Base-by-base conservation (phyloP, 2,113 vertebrate genomes). In the Ranitomeya imitator region DNA sequence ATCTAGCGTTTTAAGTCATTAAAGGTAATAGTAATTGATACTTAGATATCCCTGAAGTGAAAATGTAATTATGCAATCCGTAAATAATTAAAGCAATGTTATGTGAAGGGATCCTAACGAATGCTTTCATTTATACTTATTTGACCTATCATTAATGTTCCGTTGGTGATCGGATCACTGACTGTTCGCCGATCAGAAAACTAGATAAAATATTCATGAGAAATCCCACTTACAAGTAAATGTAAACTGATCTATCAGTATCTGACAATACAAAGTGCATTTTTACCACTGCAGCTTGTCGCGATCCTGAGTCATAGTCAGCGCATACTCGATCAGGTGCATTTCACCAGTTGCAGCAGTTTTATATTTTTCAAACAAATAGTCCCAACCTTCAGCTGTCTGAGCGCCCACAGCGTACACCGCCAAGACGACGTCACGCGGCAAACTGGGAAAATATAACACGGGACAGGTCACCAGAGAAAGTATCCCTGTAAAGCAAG, bases 311-410 rank as follows among this genome's bases (percentile, higher is more conserved):
- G 92, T 96, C 65, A 89, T 23, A 15, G 94, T 89, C 85, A 99
- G 94, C 0, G 96, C 96, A 0, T 79, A 19, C 91, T 97, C 96
- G 76, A 97, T 94, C 52, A 93, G 90, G 13, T 90, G 45, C 91
- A 95, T 97, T 59, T 97, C 93, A 0, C 95, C 94, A 65, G 85
- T 93, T 78, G 96, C 23, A 0, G 94, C 95, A 0, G 90, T 90
- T 31, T 93, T 92, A 91, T 97, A 97, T 88, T 96, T 96, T 89
- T 94, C 94, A 69, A 96, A 96, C 59, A 98, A 93, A 92, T 97
- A 97, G 86, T 98, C 95, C 97, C 97, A 97, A 15, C 97, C 97
- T 59, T 96, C 95, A 0, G 92, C 82, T 0, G 93, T 95, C 79
- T 95, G 97, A 45, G 95, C 96, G 2, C 96, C 97, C 0, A 96